Conservation (phyloP, 2,113 vertebrate species). For the Sula dactylatra region DNA sequence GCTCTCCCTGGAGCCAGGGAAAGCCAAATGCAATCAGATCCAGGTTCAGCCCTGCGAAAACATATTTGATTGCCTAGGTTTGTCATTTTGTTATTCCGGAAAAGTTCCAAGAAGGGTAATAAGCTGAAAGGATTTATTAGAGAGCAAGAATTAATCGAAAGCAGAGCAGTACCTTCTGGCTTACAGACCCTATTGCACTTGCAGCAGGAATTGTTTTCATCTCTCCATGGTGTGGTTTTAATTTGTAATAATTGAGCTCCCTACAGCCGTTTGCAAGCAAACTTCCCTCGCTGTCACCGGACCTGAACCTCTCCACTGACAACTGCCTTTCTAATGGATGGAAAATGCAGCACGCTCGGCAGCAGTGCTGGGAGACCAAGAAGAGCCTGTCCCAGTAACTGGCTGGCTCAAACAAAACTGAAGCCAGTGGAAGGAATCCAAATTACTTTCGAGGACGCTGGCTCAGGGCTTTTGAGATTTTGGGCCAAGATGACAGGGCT, state of each 20-base stretch:
- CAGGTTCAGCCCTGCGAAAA: neutral
- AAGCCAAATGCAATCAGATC: neutral
- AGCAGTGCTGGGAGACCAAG: neutral
- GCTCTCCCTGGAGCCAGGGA: neutral
- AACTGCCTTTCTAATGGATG: neutral
- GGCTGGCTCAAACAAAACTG: neutral
- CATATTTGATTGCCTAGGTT: neutral
- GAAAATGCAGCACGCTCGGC: fast-evolving
- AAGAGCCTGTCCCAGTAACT: neutral
- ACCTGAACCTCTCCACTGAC: neutral
- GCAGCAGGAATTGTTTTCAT: neutral
- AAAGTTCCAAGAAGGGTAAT: neutral
- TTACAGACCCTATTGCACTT: neutral
- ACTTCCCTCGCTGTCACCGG: neutral
- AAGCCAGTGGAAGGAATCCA: constrained; percentile 41
- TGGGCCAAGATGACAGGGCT: neutral
- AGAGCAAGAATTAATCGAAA: neutral
- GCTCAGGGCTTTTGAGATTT: neutral
- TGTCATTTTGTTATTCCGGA: neutral
- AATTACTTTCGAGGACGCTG: constrained; percentile 9
- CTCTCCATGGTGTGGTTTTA: neutral
- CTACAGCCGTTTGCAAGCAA: neutral
- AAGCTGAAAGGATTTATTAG: neutral
- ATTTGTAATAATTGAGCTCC: neutral
- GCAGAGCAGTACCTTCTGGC: neutral